Percentiles rank a stretch among this genome's conserved stretches.
Evolutionary conservation across 2,888 invertebrate genomes (phyloP).

Genomic region (Eupithecia subumbrata): DNA sequence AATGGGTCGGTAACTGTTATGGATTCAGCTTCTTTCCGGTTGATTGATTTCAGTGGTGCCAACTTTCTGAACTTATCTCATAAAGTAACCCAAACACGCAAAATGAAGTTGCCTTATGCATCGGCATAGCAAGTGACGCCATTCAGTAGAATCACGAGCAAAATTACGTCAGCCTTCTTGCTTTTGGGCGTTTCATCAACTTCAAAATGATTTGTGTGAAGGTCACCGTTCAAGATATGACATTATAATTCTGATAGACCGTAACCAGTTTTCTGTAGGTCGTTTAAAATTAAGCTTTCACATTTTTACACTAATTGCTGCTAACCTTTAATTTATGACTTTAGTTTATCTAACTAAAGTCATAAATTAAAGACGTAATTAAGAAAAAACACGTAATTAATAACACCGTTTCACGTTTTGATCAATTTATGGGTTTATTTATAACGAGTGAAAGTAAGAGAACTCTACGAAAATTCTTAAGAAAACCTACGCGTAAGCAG

Average conservation of each 20-base stretch:
- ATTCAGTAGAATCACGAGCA: not conserved
- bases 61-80: not conserved
- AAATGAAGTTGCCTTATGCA: not conserved
- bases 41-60: not conserved
- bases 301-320: slow-evolving; percentile 28
- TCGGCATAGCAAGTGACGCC: not conserved
- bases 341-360: no score
- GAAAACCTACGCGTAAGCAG: not conserved
- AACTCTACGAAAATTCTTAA: not conserved
- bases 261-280: slow-evolving; percentile 27
- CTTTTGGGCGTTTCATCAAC: slow-evolving; percentile 12
- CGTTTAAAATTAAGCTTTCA: slow-evolving; percentile 27
- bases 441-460: not conserved
- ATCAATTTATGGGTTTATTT: not conserved
- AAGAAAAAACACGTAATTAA: no score
- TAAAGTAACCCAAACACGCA: not conserved
- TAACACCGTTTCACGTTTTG: not conserved
- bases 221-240: slow-evolving; percentile 14
- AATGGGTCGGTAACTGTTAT: slow-evolving; percentile 25
- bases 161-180: not conserved
- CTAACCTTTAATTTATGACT: slow-evolving; percentile 19
- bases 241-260: slow-evolving; percentile 20
- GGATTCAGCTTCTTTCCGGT: not conserved
- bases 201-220: slow-evolving; percentile 21
- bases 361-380: no score